Base-by-base conservation (phyloP, 1,140 invertebrate species). In the Dreissena rostriformis region DNA sequence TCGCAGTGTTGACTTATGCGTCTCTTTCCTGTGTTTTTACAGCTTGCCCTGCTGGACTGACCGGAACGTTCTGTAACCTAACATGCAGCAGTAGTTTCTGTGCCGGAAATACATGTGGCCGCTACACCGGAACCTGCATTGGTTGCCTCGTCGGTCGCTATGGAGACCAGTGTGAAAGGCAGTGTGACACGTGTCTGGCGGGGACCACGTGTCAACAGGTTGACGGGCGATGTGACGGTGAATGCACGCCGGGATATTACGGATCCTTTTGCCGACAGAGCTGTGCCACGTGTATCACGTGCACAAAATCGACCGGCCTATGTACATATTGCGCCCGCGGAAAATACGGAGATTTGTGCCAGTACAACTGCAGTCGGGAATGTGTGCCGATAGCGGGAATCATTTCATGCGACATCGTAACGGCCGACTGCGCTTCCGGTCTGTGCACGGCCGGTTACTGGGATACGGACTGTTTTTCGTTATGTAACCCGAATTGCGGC, bases 131-230 rank as follows among this genome's bases (percentile, higher is more conserved):
- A n/a, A 22, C 28, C 14, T 82, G 80, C 55, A 0, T 75, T 12
- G 80, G 71, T 1, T 82, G 80, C 29, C 0, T 67, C 2, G 24
- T 49, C 2, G 80, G 80, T 17, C 63, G 19, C 15, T 75, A 74
- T 39, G 72, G 72, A 7, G 53, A 67, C 22, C 19, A 67, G 17
- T 82, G 80, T 52, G n/a, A 19, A 7, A n/a, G 26, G 22, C 8
- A 22, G 11, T 82, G 80, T 39, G 26, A 75, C 61, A 55, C 71
- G 0, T 82, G 80, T 26, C 61, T 29, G 7, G 6, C 22, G 24
- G 80, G 80, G 68, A 82, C 70, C 49, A 82, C 80, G 15, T 82
- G 80, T 52, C 63, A 67, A 39, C 80, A 82, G 26, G n/a, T 39
- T 53, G 72, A 82, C 55, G 80, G 80, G 24, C 51, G 24, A 74